These are phyloP conservation scores for Eugnorisma glareosa DNA, from an alignment of 2,888 invertebrate genomes.

Conservation along the genomic window DNA sequence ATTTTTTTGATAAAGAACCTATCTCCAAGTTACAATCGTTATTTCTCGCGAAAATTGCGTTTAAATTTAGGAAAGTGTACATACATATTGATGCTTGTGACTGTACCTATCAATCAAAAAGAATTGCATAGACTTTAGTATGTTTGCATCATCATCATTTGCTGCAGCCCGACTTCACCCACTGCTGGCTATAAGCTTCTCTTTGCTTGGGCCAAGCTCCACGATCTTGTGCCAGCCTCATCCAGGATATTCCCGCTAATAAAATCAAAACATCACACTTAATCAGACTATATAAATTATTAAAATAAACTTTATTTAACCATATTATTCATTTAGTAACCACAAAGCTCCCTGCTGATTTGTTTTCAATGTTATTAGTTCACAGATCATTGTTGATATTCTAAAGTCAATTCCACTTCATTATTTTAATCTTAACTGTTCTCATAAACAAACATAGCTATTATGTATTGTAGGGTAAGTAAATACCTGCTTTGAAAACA, in stretches of 20 bases:
- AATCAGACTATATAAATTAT: background rate
- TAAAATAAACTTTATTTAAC: background rate
- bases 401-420: background rate
- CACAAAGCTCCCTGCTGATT: background rate
- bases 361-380: background rate
- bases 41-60: no score
- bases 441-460: background rate
- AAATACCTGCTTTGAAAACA: background rate
- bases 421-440: background rate
- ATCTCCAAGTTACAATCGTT: no score
- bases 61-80: no score
- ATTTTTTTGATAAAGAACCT: no score
- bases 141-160: background rate
- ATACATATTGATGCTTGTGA: no score
- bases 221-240: no score
- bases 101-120: background rate
- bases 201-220: no score
- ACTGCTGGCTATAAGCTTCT: no score
- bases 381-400: slow-evolving; percentile 7
- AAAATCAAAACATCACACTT: no score
- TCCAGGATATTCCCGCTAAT: no score
- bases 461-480: background rate
- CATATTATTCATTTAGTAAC: background rate
- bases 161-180: no score
- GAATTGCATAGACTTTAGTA: background rate